Conservation (phyloP, 2,113 vertebrate genomes). For the Bothrops jararaca region DNA sequence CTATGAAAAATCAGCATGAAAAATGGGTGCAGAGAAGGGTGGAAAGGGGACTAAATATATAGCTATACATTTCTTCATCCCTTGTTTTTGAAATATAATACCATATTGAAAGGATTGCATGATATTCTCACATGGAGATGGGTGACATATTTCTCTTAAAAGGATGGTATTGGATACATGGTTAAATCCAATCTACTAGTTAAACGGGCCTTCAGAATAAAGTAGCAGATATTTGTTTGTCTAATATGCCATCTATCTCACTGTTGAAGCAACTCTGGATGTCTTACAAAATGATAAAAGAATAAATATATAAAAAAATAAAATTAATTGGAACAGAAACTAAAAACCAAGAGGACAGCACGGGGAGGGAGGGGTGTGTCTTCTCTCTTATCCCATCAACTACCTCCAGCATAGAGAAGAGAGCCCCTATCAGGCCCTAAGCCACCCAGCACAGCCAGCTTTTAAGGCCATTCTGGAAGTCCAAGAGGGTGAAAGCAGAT, state of each 20-base stretch:
- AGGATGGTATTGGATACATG: not conserved
- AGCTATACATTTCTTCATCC: not conserved
- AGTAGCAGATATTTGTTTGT: not conserved
- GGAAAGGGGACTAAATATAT: not conserved
- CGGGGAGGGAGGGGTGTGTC: too few species aligned
- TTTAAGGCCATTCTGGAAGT: not conserved
- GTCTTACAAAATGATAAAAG: too few species aligned
- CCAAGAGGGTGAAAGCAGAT: not conserved
- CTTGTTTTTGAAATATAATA: not conserved
- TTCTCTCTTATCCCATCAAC: not conserved
- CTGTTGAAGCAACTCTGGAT: too few species aligned
- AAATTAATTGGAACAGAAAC: too few species aligned
- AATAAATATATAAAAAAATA: too few species aligned
- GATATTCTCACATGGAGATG: not conserved
- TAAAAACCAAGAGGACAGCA: too few species aligned
- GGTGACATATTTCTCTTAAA: not conserved
- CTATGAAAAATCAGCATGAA: not conserved
- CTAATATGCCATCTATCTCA: too few species aligned
- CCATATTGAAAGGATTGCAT: not conserved
- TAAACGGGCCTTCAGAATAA: not conserved
- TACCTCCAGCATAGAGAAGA: not conserved
- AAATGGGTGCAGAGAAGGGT: not conserved
- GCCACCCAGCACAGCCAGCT: not conserved
- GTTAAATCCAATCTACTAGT: not conserved
- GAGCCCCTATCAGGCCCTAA: not conserved